Evolutionary conservation across 2,888 invertebrate species (phyloP), one percentile per base, ranked within the genome.

Genomic region (Perithous albicinctus): DNA sequence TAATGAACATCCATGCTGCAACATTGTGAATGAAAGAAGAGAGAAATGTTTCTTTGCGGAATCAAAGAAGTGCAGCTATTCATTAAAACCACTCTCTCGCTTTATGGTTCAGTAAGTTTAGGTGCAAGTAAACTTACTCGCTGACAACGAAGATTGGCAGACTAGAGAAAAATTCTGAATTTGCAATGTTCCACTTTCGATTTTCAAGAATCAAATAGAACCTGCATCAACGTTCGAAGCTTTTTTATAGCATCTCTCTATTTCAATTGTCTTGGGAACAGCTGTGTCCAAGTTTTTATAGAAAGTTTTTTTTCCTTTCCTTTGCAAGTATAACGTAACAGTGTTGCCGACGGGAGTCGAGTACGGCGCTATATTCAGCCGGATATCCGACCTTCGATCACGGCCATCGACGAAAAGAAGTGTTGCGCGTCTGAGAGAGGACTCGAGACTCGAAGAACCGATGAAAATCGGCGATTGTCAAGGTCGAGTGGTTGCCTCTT

Each of bases 391-490:
- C 76, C 80, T 82, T 81, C 56, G 59, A 32, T 43, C 77, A 64
- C 48, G 75, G 67, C 72, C 74, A 54, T 73, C 67, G 76, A 64
- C 51, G 74, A 74, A 59, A n/a, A 75, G 74, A 82, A 83, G 63
- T 56, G 63, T 35, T 32, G 51, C 56, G 69, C 74, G 76, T 78
- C 63, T 67, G 74, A 64, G 66, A 64, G 66, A 66, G 67, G 67
- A 74, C 70, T 38, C 43, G 75, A 78, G 59, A 59, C 59, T 32
- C 70, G 82, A 84, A 75, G 64, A 83, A 85, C 82, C 78, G 69
- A 85, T 83, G 83, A 81, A 79, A 82, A 77, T 72, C 72, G 80
- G 75, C 72, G 75, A 79, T 82, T 78, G 84, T 84, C 84, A 82
- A 84, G 82, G 82, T 83, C 80, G 84, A 79, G 73, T 67, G 67